Percentiles rank a stretch among this genome's conserved stretches.
phyloP scores from a whole-genome alignment of 2,113 vertebrate species.

The Hydrolagus affinis region DNA sequence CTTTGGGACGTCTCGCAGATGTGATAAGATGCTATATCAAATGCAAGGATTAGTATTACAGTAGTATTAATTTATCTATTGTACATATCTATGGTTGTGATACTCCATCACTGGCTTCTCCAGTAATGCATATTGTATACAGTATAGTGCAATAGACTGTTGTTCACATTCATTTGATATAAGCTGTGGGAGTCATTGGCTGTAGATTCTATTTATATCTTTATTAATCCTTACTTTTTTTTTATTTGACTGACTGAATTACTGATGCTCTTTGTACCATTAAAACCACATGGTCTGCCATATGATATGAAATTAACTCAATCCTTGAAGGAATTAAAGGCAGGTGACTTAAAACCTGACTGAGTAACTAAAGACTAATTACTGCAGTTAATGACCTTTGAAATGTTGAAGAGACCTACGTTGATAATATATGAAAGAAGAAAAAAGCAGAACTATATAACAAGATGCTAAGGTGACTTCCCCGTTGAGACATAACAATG shows the following conservation, averaged over 20 bases:
- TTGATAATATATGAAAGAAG: constrained; percentile 10
- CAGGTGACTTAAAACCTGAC: neutral
- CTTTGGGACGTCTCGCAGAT: too few species aligned
- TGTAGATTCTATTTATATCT: neutral
- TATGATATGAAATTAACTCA: constrained; percentile 1
- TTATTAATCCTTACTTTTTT: neutral
- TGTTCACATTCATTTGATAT: neutral
- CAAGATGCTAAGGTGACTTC: too few species aligned
- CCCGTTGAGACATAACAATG: too few species aligned
- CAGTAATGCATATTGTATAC: too few species aligned
- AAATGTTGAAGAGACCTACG: constrained; percentile 5
- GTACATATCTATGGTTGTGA: too few species aligned
- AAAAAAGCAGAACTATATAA: neutral
- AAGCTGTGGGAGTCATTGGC: neutral
- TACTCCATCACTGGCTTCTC: too few species aligned
- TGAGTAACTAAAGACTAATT: neutral
- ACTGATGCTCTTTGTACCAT: neutral
- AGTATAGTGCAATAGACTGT: neutral
- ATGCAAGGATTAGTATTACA: too few species aligned
- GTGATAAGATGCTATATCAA: too few species aligned
- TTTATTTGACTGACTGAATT: neutral
- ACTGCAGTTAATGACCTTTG: constrained; percentile 9
- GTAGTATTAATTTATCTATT: too few species aligned
- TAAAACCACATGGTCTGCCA: neutral
- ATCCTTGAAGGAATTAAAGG: constrained; percentile 7